Conservation (phyloP, 35 echinoderm and acorn worm genomes). For the Stichopus chloronotus region DNA sequence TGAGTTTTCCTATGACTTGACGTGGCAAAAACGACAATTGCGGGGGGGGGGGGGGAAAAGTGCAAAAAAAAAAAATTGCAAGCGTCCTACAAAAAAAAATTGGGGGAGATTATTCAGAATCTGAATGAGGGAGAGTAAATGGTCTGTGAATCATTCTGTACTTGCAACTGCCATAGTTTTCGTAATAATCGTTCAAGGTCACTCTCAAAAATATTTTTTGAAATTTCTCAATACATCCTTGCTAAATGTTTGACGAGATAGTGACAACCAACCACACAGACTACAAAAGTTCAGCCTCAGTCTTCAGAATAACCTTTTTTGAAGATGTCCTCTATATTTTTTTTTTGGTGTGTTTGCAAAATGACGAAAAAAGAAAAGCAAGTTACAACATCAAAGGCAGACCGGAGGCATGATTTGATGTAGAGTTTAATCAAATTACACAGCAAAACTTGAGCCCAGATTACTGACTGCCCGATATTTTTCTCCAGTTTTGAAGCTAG, state of each 20-base stretch:
- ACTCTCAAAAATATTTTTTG: not conserved
- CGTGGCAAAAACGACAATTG: too few relatives aligned
- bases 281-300: slow-evolving; percentile 7
- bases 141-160: slow-evolving; percentile 30
- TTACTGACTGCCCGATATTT: too few relatives aligned
- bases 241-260: not conserved
- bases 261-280: not conserved
- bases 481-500: too few relatives aligned
- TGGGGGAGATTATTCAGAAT: slow-evolving; percentile 2
- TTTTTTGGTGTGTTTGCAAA: too few relatives aligned
- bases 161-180: slow-evolving; percentile 26
- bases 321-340: not conserved
- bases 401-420: too few relatives aligned
- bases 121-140: slow-evolving; percentile 11
- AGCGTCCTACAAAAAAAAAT: slow-evolving; percentile 23
- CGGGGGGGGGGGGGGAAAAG: not conserved
- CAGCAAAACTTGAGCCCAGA: too few relatives aligned
- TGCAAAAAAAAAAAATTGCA: not conserved
- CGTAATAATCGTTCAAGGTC: slow-evolving; percentile 26
- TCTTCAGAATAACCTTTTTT: slow-evolving; percentile 13
- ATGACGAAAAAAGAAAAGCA: too few relatives aligned
- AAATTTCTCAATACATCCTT: not conserved
- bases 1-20: not conserved
- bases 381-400: too few relatives aligned
- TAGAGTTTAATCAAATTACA: too few relatives aligned